Base-by-base conservation (phyloP, 1,140 invertebrate genomes). In the Achatina immaculata region DNA sequence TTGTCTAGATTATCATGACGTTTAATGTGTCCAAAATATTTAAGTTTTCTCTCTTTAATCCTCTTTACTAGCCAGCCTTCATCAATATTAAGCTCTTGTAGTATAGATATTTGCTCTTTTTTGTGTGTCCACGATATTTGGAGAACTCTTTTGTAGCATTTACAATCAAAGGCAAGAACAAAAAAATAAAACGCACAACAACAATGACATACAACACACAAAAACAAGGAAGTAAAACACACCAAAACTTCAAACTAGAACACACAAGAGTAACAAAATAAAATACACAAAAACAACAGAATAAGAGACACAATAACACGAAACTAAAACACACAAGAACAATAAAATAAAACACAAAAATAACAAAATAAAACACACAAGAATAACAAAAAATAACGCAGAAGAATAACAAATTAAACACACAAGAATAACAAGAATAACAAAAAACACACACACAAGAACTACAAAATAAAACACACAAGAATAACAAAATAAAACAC, bases 281-380 rank as follows among this genome's bases (percentile, higher is more conserved):
- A 40, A 14, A 28, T 11, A 34, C 6, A 28, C 3, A 34, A n/a
- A n/a, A 21, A 48, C 16, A 14, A 24, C 21, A 24, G 11, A 14
- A 24, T 6, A n/a, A 34, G 4, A 28, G 7, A 34, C 43, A 43
- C 21, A 16, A 24, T 31, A 58, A 42, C 36, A 31, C 28, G 1
- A 16, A 42, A 34, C 51, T 11, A 21, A 24, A 6, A 28, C 51
- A 14, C 4, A 34, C n/a, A 28, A 7, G n/a, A 11, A 28, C 24
- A 0, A n/a, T 9, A 58, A 31, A 58, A 21, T 55, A 34, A 55
- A 34, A 51, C 51, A 58, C 31, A 58, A 34, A n/a, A n/a, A n/a
- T n/a, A n/a, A n/a, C n/a, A 76, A 28, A 55, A 34, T 48, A 34
- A 76, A 34, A 38, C 58, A 77, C 42, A 77, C n/a, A 77, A 24